A percentile compares a stretch with the other conserved stretches of the same genome.
phyloP scores from a whole-genome alignment of 1,140 invertebrate genomes.

The Pristionchus pacificus region DNA sequence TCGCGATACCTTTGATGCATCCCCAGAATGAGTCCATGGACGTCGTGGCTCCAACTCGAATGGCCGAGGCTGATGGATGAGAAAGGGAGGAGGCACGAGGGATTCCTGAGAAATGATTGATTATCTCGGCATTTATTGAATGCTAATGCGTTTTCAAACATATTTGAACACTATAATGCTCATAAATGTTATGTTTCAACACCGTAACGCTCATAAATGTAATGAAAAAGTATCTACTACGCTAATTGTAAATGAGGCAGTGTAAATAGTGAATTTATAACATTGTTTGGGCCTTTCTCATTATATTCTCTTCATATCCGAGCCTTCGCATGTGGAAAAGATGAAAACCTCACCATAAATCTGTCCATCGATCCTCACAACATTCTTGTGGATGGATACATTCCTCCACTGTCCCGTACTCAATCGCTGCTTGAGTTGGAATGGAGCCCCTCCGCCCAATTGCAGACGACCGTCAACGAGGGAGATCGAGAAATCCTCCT shows the following conservation, averaged over 20 bases:
- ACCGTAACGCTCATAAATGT: too few species aligned
- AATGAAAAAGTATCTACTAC: too few species aligned
- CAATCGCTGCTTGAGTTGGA: constrained; percentile 19
- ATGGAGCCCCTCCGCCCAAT: constrained; percentile 15
- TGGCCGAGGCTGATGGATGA: constrained; percentile 32
- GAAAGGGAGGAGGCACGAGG: constrained; percentile 17
- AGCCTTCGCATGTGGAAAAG: too few species aligned
- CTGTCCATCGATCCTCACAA: constrained; percentile 8
- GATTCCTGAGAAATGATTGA: neutral
- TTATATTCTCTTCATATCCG: too few species aligned
- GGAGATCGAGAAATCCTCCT: too few species aligned
- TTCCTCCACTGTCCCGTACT: constrained; percentile 44
- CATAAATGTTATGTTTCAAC: too few species aligned
- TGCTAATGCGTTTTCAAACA: constrained; percentile 1
- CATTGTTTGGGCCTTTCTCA: too few species aligned
- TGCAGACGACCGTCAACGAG: constrained; percentile 31
- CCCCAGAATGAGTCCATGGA: constrained; percentile 66
- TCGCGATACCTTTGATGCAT: constrained; percentile 81
- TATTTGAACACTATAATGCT: too few species aligned
- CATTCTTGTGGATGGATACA: constrained; percentile 12
- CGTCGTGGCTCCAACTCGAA: constrained; percentile 18
- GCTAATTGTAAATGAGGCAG: too few species aligned
- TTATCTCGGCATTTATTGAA: too few species aligned
- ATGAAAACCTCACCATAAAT: constrained; percentile 1
- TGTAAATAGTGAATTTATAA: too few species aligned